phyloP scores from a whole-genome alignment of 2,797 vertebrate species.

The Ctenopoma multispine region DNA sequence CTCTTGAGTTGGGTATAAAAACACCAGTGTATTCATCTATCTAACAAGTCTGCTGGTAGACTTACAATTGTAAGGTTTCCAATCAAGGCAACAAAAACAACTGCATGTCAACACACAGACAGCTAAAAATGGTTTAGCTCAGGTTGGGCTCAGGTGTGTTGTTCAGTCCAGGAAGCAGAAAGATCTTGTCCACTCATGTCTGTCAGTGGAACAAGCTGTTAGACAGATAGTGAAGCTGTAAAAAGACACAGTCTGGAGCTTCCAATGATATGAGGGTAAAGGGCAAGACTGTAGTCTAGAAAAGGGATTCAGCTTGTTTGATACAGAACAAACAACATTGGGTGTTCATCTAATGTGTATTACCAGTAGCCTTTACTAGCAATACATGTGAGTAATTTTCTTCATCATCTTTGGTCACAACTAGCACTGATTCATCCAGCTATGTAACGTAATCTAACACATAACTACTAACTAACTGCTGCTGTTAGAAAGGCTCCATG shows the following conservation, averaged over 20 bases:
- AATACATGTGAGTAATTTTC: slow-evolving; percentile 22
- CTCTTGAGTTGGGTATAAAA: too few relatives aligned
- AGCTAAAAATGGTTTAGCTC: too few relatives aligned
- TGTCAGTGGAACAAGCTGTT: slow-evolving; percentile 65
- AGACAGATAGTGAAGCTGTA: slow-evolving; percentile 66
- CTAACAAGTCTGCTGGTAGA: too few relatives aligned
- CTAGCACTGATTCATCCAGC: not conserved
- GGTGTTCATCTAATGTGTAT: slow-evolving; percentile 16
- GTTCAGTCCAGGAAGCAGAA: slow-evolving; percentile 32
- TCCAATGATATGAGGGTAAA: slow-evolving; percentile 41
- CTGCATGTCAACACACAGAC: not conserved
- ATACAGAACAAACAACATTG: not conserved
- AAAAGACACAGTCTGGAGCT: slow-evolving; percentile 59
- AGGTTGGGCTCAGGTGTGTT: too few relatives aligned
- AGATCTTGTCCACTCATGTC: slow-evolving; percentile 62
- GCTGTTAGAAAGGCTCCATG: not conserved
- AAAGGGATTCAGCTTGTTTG: not conserved
- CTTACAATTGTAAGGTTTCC: not conserved
- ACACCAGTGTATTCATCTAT: too few relatives aligned
- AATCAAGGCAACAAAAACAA: not conserved
- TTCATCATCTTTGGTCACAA: slow-evolving; percentile 2
- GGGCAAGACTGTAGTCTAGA: slow-evolving; percentile 1
- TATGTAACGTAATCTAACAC: not conserved
- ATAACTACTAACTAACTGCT: not conserved
- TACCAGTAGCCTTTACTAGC: not conserved